Conservation (phyloP, 2,113 vertebrate genomes). For the Rhineura floridana region DNA sequence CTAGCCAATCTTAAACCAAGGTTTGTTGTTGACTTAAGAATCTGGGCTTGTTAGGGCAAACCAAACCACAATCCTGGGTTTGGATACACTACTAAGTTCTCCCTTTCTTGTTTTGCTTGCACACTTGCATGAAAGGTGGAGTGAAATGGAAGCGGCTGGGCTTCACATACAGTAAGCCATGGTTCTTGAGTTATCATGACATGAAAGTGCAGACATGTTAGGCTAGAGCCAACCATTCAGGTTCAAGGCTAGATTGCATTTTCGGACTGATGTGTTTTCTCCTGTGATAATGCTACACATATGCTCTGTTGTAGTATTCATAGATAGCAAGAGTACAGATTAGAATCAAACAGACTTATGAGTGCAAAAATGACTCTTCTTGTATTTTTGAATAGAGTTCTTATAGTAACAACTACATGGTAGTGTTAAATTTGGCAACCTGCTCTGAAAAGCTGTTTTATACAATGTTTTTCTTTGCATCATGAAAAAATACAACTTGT, state of each 20-base stretch:
- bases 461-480: neutral
- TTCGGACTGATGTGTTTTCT: neutral
- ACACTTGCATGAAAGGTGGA: neutral
- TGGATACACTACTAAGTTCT: neutral
- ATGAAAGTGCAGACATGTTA: neutral
- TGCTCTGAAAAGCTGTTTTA: constrained; percentile 2
- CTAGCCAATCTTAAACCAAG: neutral
- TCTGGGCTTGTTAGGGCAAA: too few relatives aligned
- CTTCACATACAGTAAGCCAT: neutral
- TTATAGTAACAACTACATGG: neutral
- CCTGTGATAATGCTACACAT: neutral
- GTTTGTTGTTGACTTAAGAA: neutral
- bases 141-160: neutral
- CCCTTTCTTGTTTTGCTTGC: neutral
- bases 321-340: neutral
- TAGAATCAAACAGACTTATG: neutral
- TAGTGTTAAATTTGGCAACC: neutral
- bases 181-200: neutral
- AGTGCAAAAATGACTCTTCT: neutral
- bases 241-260: neutral
- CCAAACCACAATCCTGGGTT: neutral
- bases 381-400: neutral
- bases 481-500: neutral
- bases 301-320: neutral
- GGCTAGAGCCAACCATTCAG: neutral